Base-by-base conservation (phyloP, 2,113 vertebrate species). In the Bothrops jararaca region DNA sequence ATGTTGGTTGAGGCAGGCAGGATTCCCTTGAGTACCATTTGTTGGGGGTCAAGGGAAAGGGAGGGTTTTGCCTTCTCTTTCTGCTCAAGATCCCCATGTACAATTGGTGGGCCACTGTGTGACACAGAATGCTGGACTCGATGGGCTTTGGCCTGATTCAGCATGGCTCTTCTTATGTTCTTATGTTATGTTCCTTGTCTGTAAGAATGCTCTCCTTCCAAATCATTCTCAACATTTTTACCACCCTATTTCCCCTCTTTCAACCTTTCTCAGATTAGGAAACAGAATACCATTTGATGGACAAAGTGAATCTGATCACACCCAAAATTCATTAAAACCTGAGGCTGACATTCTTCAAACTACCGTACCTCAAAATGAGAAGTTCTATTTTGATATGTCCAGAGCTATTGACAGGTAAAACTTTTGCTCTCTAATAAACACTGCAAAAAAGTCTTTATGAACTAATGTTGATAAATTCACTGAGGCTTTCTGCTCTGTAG, bases 351-450 rank as follows among this genome's bases (percentile, higher is more conserved):
- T 97, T 96, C 96, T 98, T 90, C 97, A 98, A 94, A 98, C 96
- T 88, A 94, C 95, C 0, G 74, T 98, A 91, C 96, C 97, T 92
- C 98, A 98, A 94, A 97, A 97, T 89, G 98, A 98, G 92, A 97
- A 98, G 89, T 97, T 98, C 92, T 98, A 98, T 96, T 97, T 97
- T 94, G 98, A 98, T 91, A 96, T 97, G n/a, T 97, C 97, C 86
- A 97, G 97, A 96, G 95, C 97, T 93, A 95, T 98, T 42, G 97
- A 97, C 91, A 98, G 97, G 98, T 98, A 95, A 95, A 96, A 95
- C 94, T 88, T 95, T 29, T 89, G 15, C 54, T 45, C 53, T 69
- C 86, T 29, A 53, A 56, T 56, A 89, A 88, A 29, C 58, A 45
- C 8, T 88, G 15, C 3, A 29, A 3, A 24, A 20, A 13, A 11